phyloP scores from a whole-genome alignment of 2,113 vertebrate genomes.

The Nothobranchius kuhntae region DNA sequence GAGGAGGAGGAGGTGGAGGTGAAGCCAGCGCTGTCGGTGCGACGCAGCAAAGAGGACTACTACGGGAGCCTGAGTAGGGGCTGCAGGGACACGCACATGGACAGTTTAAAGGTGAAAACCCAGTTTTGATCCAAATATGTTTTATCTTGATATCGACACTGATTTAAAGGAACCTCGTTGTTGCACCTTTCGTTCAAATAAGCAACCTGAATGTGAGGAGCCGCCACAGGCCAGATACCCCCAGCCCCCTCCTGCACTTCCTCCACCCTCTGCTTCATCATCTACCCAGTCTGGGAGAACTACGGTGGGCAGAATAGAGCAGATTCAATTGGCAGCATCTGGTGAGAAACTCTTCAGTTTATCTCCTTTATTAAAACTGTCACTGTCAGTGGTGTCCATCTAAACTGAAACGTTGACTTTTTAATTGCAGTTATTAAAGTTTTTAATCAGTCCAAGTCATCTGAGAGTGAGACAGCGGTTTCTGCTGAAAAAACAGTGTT shows the following conservation, averaged over 20 bases:
- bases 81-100: slow-evolving; percentile 66
- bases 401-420: slow-evolving; percentile 11
- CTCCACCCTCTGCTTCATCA: slow-evolving; percentile 31
- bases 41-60: slow-evolving; percentile 67
- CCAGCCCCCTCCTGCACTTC: slow-evolving; percentile 23
- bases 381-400: not conserved
- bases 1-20: slow-evolving; percentile 44
- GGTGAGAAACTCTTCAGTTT: slow-evolving; percentile 54
- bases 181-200: slow-evolving; percentile 2
- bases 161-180: not conserved
- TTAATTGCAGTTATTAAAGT: slow-evolving; percentile 63
- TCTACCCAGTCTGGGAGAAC: slow-evolving; percentile 30
- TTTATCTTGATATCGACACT: too few species aligned
- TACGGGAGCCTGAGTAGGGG: slow-evolving; percentile 73
- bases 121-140: not conserved
- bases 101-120: slow-evolving; percentile 74
- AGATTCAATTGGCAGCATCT: slow-evolving; percentile 68
- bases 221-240: slow-evolving; percentile 69
- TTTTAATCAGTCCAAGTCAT: slow-evolving; percentile 42
- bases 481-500: slow-evolving; percentile 35
- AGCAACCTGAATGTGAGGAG: slow-evolving; percentile 75
- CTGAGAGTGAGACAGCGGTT: slow-evolving; percentile 20
- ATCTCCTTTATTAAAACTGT: slow-evolving; percentile 3
- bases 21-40: slow-evolving; percentile 48
- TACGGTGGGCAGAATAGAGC: slow-evolving; percentile 39